A percentile compares a stretch with the other conserved stretches of the same genome.
Evolutionary conservation across 2,797 vertebrate genomes (phyloP).

Genomic region (Sphaeramia orbicularis): DNA sequence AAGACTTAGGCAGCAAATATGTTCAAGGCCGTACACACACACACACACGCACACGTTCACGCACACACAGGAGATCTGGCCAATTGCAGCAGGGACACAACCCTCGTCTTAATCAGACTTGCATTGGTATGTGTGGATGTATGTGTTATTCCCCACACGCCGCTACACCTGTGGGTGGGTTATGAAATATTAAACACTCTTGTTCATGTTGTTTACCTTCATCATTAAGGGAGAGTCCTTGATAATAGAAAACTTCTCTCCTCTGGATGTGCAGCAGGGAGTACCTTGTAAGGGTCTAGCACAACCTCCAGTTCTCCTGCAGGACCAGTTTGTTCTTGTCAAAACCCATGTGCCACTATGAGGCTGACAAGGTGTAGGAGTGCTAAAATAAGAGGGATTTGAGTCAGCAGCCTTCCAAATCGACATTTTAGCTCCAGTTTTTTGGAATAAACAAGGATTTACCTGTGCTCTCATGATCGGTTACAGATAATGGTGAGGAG

Average conservation of each 20-base stretch:
- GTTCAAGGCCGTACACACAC: slow-evolving; percentile 29
- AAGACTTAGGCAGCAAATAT: slow-evolving; percentile 57
- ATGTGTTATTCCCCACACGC: slow-evolving; percentile 68
- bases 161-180: slow-evolving; percentile 75
- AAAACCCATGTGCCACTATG: slow-evolving; percentile 59
- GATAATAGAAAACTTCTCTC: slow-evolving; percentile 72
- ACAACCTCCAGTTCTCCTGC: slow-evolving; percentile 52
- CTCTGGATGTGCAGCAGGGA: slow-evolving; percentile 62
- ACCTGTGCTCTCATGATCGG: slow-evolving; percentile 7
- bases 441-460: slow-evolving; percentile 23
- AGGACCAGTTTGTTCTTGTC: slow-evolving; percentile 68
- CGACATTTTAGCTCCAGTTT: slow-evolving; percentile 44
- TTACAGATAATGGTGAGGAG: slow-evolving; percentile 7
- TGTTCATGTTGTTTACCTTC: slow-evolving; percentile 79
- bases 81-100: slow-evolving; percentile 60
- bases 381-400: slow-evolving; percentile 66
- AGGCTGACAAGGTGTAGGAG: slow-evolving; percentile 60
- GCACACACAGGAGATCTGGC: slow-evolving; percentile 45
- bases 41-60: slow-evolving; percentile 22
- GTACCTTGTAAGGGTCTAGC: slow-evolving; percentile 63
- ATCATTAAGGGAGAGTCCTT: slow-evolving; percentile 71
- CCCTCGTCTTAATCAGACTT: slow-evolving; percentile 62
- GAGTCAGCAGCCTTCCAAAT: slow-evolving; percentile 55
- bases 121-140: slow-evolving; percentile 56
- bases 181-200: slow-evolving; percentile 79